Evolutionary conservation across 1,140 invertebrate genomes (phyloP), one percentile per base, ranked within the genome.

Genomic region (Adelges cooleyi): DNA sequence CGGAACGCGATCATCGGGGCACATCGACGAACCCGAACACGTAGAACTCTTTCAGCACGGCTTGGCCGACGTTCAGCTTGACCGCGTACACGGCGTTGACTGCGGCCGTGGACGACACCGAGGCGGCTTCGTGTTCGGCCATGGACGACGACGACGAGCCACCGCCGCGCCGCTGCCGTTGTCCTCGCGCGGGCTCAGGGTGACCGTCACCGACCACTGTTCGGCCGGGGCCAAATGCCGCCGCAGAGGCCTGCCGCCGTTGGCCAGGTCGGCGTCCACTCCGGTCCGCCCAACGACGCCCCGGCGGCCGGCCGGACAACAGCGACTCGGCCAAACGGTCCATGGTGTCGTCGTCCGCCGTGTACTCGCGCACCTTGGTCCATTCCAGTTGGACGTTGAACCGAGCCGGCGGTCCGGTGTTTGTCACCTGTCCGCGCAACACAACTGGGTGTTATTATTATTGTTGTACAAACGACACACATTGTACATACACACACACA

Each of bases 371-470:
- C n/a, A 27, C 5, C 23, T 29, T 59, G 2, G 25, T 27, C 54
- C 54, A 46, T 46, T 59, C 40, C 17, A 46, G 15, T 42, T 56
- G 36, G 18, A 56, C 40, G 25, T 59, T 59, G 25, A 46, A 59
- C 42, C 40, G 54, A 33, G 0, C 29, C n/a, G 0, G 5, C 25
- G 1, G n/a, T 27, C 4, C 40, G 10, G 40, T 59, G 23, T 59
- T 59, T 23, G 38, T 46, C 5, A 59, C 25, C 40, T 59, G 18
- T 29, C n/a, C 5, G 29, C 29, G 11, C 29, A 33, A 33, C 5
- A 33, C 29, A 33, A 33, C 11, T 6, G 5, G 29, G 29, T 33
- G 11, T 33, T 33, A 33, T 33, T 33, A 33, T 33, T 33, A 11
- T 33, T 33, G 11, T 33, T 33, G 11, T 6, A 33, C 5, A 33